These are phyloP conservation scores for Gastrophryne carolinensis DNA, from an alignment of 2,797 vertebrate species.

Conservation along the genomic window DNA sequence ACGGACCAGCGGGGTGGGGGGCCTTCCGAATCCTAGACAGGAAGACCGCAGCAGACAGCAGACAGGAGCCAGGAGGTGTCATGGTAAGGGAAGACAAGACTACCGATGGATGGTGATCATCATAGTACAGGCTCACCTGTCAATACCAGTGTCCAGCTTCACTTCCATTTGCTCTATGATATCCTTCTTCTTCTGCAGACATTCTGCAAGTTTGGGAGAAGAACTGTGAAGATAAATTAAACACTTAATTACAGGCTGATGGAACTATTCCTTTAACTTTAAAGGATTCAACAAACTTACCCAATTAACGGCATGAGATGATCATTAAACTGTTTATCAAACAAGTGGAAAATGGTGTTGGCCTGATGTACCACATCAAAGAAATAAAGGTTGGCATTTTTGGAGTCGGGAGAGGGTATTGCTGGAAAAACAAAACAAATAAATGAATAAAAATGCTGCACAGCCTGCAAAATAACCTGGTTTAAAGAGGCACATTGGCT, in stretches of 20 bases:
- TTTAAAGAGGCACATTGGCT: too few relatives aligned
- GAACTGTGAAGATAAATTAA: constrained; percentile 71
- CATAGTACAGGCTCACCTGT: constrained; percentile 82
- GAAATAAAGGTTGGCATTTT: constrained; percentile 95
- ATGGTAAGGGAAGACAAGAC: too few relatives aligned
- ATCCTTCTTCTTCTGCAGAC: constrained; percentile 98
- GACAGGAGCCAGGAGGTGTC: too few relatives aligned
- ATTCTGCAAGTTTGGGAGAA: constrained; percentile 95
- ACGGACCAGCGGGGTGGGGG: too few relatives aligned
- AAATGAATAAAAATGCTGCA: not conserved
- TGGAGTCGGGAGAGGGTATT: constrained; percentile 94
- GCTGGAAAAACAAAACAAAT: constrained; percentile 69
- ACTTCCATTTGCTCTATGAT: constrained; percentile 99
- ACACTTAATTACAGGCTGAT: not conserved
- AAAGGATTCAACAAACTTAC: constrained; percentile 63
- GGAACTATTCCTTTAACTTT: not conserved
- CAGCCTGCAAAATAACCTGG: too few relatives aligned
- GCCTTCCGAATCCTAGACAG: too few relatives aligned
- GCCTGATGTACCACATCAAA: constrained; percentile 98
- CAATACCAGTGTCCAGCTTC: constrained; percentile 95
- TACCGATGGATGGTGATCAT: too few relatives aligned
- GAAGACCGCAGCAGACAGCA: too few relatives aligned
- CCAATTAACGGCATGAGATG: constrained; percentile 98
- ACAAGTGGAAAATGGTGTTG: constrained; percentile 99
- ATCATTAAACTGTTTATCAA: constrained; percentile 99